Evolutionary conservation across 2,113 vertebrate species (phyloP).

Genomic region (Oreochromis tanganicae): DNA sequence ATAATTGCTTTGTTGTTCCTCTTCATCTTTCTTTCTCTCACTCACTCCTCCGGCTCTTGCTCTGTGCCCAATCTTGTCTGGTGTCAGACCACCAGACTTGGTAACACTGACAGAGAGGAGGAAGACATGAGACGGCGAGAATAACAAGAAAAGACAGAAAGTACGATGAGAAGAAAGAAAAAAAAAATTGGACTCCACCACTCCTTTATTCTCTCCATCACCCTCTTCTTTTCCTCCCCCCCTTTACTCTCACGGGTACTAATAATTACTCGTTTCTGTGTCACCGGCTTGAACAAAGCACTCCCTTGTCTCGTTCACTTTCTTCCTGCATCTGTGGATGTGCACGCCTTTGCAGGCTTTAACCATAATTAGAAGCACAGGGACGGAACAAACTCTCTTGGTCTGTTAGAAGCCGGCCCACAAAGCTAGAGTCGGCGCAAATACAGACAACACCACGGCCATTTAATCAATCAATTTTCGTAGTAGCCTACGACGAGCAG

Average conservation of each 20-base stretch:
- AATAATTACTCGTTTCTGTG: constrained; percentile 53
- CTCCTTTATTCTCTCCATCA: background rate
- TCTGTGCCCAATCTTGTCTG: constrained; percentile 15
- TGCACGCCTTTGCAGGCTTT: background rate
- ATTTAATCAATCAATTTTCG: background rate
- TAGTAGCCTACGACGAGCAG: background rate
- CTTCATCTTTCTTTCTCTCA: background rate
- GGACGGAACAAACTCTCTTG: background rate
- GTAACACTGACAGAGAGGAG: background rate
- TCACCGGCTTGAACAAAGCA: constrained; percentile 45
- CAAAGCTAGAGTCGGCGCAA: background rate
- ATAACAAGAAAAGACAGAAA: background rate
- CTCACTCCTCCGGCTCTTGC: background rate
- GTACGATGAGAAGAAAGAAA: background rate
- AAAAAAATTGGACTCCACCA: background rate
- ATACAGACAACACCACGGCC: background rate
- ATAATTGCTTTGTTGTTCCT: constrained; percentile 57
- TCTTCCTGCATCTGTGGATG: constrained; percentile 1
- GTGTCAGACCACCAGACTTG: constrained; percentile 40
- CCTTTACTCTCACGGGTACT: background rate
- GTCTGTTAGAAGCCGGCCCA: background rate
- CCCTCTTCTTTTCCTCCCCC: background rate
- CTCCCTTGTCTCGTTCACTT: constrained; percentile 23
- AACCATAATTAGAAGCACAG: constrained; percentile 34
- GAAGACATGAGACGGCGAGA: background rate